A percentile compares a stretch with the other conserved stretches of the same genome.
phyloP scores from a whole-genome alignment of 2,797 vertebrate genomes.

The Poeciliopsis turneri region DNA sequence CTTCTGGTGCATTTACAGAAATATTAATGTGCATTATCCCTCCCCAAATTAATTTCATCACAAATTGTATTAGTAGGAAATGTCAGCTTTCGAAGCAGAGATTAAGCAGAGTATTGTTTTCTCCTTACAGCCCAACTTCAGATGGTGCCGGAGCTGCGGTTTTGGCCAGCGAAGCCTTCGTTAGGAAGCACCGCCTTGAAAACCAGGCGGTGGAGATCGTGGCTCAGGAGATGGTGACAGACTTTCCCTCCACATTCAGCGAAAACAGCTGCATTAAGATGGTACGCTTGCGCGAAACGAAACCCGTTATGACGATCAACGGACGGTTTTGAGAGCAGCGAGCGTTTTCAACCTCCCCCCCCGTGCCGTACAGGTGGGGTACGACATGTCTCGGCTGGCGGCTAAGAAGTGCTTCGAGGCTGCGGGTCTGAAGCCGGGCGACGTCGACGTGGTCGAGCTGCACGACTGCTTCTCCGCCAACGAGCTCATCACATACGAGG shows the following conservation, averaged over 20 bases:
- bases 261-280: conserved; percentile 90
- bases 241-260: conserved; percentile 87
- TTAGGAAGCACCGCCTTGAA: conserved; percentile 83
- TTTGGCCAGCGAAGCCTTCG: conserved; percentile 89
- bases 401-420: conserved; percentile 85
- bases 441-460: conserved; percentile 93
- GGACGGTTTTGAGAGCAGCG: neutral
- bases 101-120: neutral
- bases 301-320: neutral
- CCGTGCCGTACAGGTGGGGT: conserved; percentile 85
- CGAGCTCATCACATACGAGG: conserved; percentile 96
- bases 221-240: conserved; percentile 94
- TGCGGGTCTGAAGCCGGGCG: conserved; percentile 82
- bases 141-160: conserved; percentile 93
- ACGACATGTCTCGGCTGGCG: conserved; percentile 89
- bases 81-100: neutral
- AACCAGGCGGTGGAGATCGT: conserved; percentile 92
- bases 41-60: too few relatives aligned
- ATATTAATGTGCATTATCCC: too few relatives aligned
- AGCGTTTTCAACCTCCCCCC: too few relatives aligned
- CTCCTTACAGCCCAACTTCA: conserved; percentile 86
- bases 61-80: neutral
- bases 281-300: conserved; percentile 69
- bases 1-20: too few relatives aligned
- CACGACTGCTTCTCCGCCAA: conserved; percentile 97